phyloP scores from a whole-genome alignment of 2,888 invertebrate genomes.

The Horisme vitalbata region DNA sequence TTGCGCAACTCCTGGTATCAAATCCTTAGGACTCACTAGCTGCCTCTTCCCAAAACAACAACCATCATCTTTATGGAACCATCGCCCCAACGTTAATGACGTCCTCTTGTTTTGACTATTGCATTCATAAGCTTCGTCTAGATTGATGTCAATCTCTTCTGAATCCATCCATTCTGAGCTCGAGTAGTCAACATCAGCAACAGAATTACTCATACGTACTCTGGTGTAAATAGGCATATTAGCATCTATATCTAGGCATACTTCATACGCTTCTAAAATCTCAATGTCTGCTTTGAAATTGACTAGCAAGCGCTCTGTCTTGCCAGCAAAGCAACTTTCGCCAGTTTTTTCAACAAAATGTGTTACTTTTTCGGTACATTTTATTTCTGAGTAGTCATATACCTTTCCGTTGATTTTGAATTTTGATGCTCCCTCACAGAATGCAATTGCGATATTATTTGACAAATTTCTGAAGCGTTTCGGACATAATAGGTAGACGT shows the following conservation, averaged over 20 bases:
- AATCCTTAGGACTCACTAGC: conserved; percentile 49
- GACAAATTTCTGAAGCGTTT: conserved; percentile 36
- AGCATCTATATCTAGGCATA: conserved; percentile 46
- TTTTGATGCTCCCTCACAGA: conserved; percentile 41
- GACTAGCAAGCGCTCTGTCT: conserved; percentile 42
- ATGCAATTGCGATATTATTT: conserved; percentile 27
- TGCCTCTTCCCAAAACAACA: conserved; percentile 55
- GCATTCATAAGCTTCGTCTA: conserved; percentile 49
- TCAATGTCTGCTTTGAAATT: conserved; percentile 35
- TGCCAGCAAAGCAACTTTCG: conserved; percentile 32
- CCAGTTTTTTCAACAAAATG: conserved; percentile 33
- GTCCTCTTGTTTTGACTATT: conserved; percentile 37
- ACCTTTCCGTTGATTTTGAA: conserved; percentile 36
- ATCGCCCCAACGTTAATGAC: conserved; percentile 2
- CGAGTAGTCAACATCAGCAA: conserved; percentile 28
- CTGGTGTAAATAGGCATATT: conserved; percentile 46
- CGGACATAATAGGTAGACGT: conserved; percentile 45
- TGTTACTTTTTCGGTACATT: conserved; percentile 42
- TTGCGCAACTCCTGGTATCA: conserved; percentile 47
- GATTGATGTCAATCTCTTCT: conserved; percentile 34
- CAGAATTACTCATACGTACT: conserved; percentile 32
- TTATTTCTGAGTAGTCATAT: conserved; percentile 44
- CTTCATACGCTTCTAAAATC: conserved; percentile 41
- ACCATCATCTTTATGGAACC: conserved; percentile 37
- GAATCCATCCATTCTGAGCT: conserved; percentile 35